Base-by-base conservation (phyloP, 2,888 invertebrate genomes). In the Epistrophe eligans region DNA sequence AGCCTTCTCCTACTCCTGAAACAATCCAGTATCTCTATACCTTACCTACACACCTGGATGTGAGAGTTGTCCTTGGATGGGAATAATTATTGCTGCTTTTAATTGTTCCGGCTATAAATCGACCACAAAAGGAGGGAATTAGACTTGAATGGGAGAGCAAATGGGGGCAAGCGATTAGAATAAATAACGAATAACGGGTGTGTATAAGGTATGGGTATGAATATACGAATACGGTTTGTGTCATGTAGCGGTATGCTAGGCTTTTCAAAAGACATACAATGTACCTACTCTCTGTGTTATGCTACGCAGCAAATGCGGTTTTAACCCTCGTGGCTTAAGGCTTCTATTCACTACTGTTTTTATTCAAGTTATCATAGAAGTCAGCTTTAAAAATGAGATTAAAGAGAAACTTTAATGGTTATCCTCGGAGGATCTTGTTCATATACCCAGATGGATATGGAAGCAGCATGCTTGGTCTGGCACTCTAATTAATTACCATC, bases 31-130 rank as follows among this genome's bases (percentile, higher is more conserved):
- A 43, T 48, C 50, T 24, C 24, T 24, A 24, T 24, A 24, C 24
- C 24, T 3, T 2, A 24, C 45, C 24, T 2, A 24, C 45, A 45
- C 32, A 32, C 55, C 28, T 55, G 32, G 45, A 28, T 32, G 19
- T 28, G 55, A 66, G 52, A 79, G 64, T 79, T 71, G 80, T 77
- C 81, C 38, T 79, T 79, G 43, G 70, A 40, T 38, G 60, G 57
- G 77, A 64, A 82, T 84, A 85, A 74, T 87, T 83, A 83, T 82
- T 87, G 82, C 79, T 76, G 76, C 52, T 62, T 64, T 79, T 87
- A 87, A 87, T 87, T 87, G 87, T 72, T 87, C 38, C 55, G 66
- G 79, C 87, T 72, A 87, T 87, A 87, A 87, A 87, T 87, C 83
- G 87, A 76, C 87, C 83, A 74, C 85, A 79, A 73, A 60, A 67